Conservation (phyloP, 2,797 vertebrate species). For the Iguana delicatissima region DNA sequence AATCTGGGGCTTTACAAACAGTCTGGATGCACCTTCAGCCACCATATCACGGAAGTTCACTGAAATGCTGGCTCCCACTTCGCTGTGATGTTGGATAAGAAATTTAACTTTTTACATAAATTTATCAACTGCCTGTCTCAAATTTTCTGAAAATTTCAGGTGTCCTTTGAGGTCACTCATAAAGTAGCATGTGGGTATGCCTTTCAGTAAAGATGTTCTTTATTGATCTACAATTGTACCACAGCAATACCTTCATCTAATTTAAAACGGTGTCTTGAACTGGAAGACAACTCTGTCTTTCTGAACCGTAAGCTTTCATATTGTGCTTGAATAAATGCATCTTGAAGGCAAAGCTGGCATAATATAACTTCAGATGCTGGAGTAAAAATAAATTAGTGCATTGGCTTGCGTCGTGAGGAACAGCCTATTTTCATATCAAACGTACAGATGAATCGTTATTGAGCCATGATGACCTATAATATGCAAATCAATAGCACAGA, state of each 20-base stretch:
- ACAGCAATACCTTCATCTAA: conserved; percentile 46
- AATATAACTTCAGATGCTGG: conserved; percentile 62
- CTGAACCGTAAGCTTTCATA: conserved; percentile 67
- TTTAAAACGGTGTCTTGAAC: conserved; percentile 53
- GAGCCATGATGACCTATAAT: conserved; percentile 48
- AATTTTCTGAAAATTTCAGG: conserved; percentile 16
- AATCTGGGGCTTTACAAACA: no score
- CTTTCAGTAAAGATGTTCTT: conserved; percentile 44
- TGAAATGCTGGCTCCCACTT: background rate
- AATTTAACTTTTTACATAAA: background rate
- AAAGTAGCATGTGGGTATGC: conserved; percentile 26
- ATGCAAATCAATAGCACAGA: conserved; percentile 47
- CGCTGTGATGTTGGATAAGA: background rate
- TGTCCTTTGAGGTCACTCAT: conserved; percentile 45
- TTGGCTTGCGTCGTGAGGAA: conserved; percentile 51
- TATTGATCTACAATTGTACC: conserved; percentile 38
- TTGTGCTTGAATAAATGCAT: conserved; percentile 67
- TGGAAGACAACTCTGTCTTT: conserved; percentile 50
- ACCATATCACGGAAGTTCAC: background rate
- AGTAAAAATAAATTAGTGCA: conserved; percentile 62
- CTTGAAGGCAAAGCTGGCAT: conserved; percentile 49
- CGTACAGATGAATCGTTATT: conserved; percentile 16
- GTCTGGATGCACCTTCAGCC: background rate
- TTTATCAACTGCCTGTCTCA: background rate
- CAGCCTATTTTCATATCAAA: conserved; percentile 60